Evolutionary conservation across 2,888 invertebrate genomes (phyloP), one percentile per base, ranked within the genome.

Genomic region (Keiferia lycopersicella): DNA sequence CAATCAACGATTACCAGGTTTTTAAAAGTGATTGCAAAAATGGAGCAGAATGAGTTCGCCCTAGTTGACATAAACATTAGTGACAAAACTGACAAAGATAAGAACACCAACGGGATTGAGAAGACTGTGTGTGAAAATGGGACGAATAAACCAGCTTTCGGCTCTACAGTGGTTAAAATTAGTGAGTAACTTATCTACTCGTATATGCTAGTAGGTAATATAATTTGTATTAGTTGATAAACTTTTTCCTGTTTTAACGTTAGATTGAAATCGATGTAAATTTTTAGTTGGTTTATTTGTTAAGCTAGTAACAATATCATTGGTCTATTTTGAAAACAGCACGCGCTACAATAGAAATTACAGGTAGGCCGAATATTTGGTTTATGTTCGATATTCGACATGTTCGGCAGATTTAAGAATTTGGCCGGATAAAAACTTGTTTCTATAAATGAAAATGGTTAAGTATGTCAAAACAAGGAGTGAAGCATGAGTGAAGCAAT

Each of bases 31-130:
- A 22, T 30, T 53, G 50, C 18, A 12, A 72, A 61, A 53, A 88
- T 88, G 87, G 84, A 87, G 71, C 82, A 82, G 67, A 80, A 78
- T 76, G 82, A 83, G 62, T 88, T 86, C 69, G 80, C 87, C 67
- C 83, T 88, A 65, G 74, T 88, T 70, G 86, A 88, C 71, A 83
- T 89, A 68, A 84, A 86, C 67, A 82, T 88, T 66, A 70, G 73
- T 65, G 77, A 64, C 63, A 66, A 66, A 53, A 69, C 70, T 66
- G 76, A 82, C 75, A 87, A 86, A 66, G 77, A 80, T 66, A 80
- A 76, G 67, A 74, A 77, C 66, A 69, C 67, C 64, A 67, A 30
- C 26, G 74, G 73, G 59, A 71, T 71, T 41, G 72, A 68, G 20
- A 73, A 67, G 64, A 72, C 71, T 41, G 71, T 78, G 59, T 81